Conservation (phyloP, 2,113 vertebrate species). For the Galemys pyrenaicus region DNA sequence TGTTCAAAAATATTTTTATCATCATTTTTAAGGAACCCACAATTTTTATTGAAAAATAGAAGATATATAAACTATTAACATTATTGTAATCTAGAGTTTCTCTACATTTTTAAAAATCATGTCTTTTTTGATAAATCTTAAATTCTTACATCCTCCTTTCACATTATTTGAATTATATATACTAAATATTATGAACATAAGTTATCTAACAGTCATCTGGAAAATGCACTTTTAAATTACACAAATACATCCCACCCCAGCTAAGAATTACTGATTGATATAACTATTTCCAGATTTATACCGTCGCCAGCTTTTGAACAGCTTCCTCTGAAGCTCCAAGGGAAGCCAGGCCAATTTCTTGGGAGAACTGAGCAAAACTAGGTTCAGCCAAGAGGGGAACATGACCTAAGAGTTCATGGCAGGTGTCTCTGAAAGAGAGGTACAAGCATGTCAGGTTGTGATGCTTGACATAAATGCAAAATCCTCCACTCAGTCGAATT, state of each 20-base stretch:
- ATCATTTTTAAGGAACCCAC: neutral
- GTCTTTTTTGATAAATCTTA: conserved; percentile 41
- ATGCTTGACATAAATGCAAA: neutral
- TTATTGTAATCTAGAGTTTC: neutral
- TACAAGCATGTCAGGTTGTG: neutral
- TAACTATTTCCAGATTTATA: conserved; percentile 80
- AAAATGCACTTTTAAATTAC: conserved; percentile 26
- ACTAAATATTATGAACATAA: conserved; percentile 11
- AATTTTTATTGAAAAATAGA: conserved; percentile 22
- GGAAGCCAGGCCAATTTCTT: conserved; percentile 98
- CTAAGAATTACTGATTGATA: neutral
- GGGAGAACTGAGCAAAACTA: conserved; percentile 98
- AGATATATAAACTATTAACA: neutral
- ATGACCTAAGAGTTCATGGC: conserved; percentile 97
- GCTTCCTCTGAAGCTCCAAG: conserved; percentile 97
- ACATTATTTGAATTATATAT: conserved; percentile 2
- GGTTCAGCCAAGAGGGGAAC: conserved; percentile 97
- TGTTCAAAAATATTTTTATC: neutral
- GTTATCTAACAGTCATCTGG: neutral
- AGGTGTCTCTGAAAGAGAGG: conserved; percentile 92
- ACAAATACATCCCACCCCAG: neutral
- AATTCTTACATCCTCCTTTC: conserved; percentile 31
- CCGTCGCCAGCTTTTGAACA: conserved; percentile 96
- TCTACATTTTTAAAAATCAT: neutral
- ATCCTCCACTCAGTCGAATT: neutral